A percentile compares a stretch with the other conserved stretches of the same genome.
Conservation (phyloP, 2,113 vertebrate genomes). For the Ancistrus triradiatus region DNA sequence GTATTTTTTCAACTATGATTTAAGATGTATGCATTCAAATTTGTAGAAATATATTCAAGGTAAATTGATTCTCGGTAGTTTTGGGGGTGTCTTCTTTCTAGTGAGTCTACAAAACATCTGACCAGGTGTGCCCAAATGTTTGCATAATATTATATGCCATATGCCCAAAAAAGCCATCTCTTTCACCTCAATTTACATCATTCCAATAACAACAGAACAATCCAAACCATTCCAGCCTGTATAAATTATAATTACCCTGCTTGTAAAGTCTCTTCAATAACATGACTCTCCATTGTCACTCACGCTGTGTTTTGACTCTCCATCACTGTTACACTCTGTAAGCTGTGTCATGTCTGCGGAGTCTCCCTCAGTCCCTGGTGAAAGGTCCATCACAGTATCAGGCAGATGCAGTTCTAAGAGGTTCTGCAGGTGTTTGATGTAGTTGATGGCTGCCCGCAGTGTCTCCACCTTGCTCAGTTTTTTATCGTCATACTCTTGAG, state of each 20-base stretch:
- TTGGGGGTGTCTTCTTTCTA: no score
- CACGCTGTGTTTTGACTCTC: constrained; percentile 75
- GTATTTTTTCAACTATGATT: no score
- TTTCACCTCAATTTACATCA: background rate
- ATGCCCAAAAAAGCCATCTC: background rate
- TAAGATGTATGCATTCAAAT: no score
- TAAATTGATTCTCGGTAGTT: no score
- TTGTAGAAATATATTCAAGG: no score
- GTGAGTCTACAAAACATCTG: no score
- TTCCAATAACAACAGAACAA: background rate
- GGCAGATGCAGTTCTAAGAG: constrained; percentile 69
- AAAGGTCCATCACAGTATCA: constrained; percentile 4
- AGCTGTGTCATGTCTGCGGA: constrained; percentile 23
- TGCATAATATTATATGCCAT: no score
- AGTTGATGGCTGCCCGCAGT: constrained; percentile 82
- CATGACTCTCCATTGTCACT: constrained; percentile 65
- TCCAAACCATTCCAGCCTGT: constrained; percentile 39
- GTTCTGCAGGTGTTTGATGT: constrained; percentile 86
- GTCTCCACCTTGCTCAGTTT: constrained; percentile 93
- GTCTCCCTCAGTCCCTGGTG: constrained; percentile 38
- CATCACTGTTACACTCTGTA: constrained; percentile 74
- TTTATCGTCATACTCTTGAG: constrained; percentile 76
- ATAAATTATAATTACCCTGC: constrained; percentile 50
- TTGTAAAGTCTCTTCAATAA: constrained; percentile 52
- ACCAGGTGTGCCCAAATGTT: no score